A percentile compares a stretch with the other conserved stretches of the same genome.
These are phyloP conservation scores for Baronia brevicornis DNA, from an alignment of 2,888 invertebrate species.

Conservation along the genomic window DNA sequence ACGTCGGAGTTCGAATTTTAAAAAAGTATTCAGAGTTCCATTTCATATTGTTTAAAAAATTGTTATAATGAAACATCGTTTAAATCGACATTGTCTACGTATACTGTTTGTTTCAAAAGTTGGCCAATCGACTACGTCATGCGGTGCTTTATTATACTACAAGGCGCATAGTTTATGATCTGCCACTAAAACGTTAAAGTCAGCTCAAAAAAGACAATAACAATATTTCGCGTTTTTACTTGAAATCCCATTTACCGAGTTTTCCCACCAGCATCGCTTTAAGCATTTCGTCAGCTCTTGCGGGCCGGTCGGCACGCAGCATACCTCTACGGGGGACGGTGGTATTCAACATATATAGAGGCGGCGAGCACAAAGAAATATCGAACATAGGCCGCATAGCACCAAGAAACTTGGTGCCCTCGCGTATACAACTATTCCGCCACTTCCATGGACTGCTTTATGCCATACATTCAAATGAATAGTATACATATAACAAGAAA, in stretches of 20 bases:
- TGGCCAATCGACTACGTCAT: no score
- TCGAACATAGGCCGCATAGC: slow-evolving; percentile 58
- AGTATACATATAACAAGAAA: slow-evolving; percentile 3
- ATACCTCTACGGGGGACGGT: slow-evolving; percentile 34
- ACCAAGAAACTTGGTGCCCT: slow-evolving; percentile 47
- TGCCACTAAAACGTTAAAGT: no score
- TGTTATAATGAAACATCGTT: no score
- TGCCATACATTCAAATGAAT: slow-evolving; percentile 29
- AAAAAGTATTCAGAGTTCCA: no score
- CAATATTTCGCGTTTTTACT: slow-evolving; percentile 15
- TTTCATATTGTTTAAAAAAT: no score
- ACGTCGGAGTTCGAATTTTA: no score
- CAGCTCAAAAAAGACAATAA: slow-evolving; percentile 14
- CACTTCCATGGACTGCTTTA: slow-evolving; percentile 52
- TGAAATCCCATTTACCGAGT: slow-evolving; percentile 22
- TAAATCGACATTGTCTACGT: no score
- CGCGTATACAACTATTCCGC: slow-evolving; percentile 60
- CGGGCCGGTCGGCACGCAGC: slow-evolving; percentile 29
- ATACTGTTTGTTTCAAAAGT: no score
- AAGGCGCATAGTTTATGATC: no score
- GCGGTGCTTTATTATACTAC: no score
- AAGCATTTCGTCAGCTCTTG: slow-evolving; percentile 32
- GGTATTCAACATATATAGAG: slow-evolving; percentile 38
- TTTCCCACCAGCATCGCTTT: slow-evolving; percentile 22
- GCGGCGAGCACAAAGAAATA: slow-evolving; percentile 62